A percentile compares a stretch with the other conserved stretches of the same genome.
Evolutionary conservation across 2,113 vertebrate species (phyloP).

Genomic region (Hyla sarda): DNA sequence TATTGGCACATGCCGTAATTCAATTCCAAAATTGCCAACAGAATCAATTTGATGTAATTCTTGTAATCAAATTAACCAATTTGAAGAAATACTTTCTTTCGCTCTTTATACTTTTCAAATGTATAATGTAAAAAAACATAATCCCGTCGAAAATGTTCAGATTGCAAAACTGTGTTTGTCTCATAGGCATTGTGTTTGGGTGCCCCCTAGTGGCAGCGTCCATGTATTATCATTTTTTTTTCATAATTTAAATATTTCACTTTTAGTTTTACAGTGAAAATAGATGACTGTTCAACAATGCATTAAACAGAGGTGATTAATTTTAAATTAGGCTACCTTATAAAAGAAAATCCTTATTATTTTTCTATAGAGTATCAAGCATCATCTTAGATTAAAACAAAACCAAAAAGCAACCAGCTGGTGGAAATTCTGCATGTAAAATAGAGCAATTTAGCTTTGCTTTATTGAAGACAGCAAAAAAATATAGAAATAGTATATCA

Average conservation of each 20-base stretch:
- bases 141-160: not conserved
- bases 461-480: not conserved
- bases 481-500: too few relatives aligned
- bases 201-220: slow-evolving; percentile 37
- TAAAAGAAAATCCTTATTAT: too few relatives aligned
- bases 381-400: not conserved
- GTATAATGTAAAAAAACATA: slow-evolving; percentile 1
- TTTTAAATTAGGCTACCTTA: not conserved
- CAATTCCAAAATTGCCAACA: slow-evolving; percentile 54
- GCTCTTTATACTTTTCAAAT: slow-evolving; percentile 34
- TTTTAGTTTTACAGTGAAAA: not conserved
- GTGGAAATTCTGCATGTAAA: not conserved
- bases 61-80: slow-evolving; percentile 59
- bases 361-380: too few relatives aligned
- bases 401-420: not conserved
- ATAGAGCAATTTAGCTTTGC: not conserved
- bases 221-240: not conserved
- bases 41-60: slow-evolving; percentile 56
- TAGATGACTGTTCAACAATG: not conserved
- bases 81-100: slow-evolving; percentile 49
- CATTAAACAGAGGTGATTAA: not conserved
- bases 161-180: not conserved
- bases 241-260: not conserved
- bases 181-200: slow-evolving; percentile 1
- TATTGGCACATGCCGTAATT: slow-evolving; percentile 52